Evolutionary conservation across 2,797 vertebrate species (phyloP).

Genomic region (Phylloscopus collybita): DNA sequence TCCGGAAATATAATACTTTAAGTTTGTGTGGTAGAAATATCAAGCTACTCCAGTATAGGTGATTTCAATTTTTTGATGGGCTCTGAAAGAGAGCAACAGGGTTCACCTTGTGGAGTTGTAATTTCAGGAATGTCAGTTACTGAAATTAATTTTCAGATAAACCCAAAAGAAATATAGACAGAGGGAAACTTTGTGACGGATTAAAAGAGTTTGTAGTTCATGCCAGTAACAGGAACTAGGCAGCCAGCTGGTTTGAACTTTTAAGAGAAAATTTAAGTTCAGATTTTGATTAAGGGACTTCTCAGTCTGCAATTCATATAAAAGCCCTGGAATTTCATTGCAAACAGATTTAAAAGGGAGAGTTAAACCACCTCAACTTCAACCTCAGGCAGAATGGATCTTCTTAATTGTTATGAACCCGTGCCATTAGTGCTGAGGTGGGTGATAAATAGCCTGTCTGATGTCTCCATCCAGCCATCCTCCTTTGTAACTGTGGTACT

Average conservation of each 20-base stretch:
- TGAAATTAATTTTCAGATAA: constrained; percentile 31
- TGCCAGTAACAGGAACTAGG: background rate
- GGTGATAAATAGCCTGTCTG: background rate
- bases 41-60: background rate
- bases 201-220: background rate
- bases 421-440: constrained; percentile 5
- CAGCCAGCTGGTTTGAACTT: background rate
- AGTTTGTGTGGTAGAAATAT: background rate
- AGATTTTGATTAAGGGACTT: constrained; percentile 6
- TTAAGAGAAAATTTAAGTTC: background rate
- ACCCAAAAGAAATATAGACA: background rate
- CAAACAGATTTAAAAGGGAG: background rate
- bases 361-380: constrained; percentile 24
- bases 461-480: background rate
- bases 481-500: background rate
- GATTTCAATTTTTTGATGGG: background rate
- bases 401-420: constrained; percentile 10
- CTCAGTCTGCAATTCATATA: background rate
- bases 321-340: background rate
- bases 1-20: background rate
- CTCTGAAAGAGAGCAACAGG: background rate
- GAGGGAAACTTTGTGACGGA: background rate
- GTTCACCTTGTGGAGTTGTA: background rate
- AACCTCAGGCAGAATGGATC: constrained; percentile 1
- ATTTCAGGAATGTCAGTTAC: background rate